Conservation (phyloP, 2,797 vertebrate genomes). For the Eulemur rubriventer region DNA sequence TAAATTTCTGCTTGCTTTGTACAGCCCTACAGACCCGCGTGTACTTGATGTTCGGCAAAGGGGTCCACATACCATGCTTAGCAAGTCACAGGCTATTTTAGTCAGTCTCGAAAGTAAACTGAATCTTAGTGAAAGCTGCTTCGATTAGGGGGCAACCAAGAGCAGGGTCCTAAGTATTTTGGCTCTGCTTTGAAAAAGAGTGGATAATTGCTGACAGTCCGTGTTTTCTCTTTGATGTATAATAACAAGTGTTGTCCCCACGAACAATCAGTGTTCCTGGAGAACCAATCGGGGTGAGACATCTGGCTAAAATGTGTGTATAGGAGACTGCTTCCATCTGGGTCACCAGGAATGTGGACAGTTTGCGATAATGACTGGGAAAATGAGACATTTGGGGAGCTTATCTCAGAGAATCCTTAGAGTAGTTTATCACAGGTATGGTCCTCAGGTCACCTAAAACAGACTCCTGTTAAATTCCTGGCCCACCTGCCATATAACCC, state of each 20-base stretch:
- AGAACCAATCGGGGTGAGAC: neutral
- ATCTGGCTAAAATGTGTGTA: neutral
- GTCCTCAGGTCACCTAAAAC: neutral
- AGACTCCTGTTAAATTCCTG: neutral
- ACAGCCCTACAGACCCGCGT: neutral
- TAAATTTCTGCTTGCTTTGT: conserved; percentile 74
- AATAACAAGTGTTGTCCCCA: neutral
- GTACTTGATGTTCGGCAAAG: neutral
- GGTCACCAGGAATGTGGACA: neutral
- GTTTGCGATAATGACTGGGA: neutral
- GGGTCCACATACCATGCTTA: too few relatives aligned
- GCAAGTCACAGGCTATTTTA: neutral
- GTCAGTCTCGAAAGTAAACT: neutral
- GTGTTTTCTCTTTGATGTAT: neutral
- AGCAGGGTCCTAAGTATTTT: neutral
- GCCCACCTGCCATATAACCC: neutral
- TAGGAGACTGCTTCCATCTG: neutral
- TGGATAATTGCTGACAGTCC: neutral
- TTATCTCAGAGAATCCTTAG: neutral
- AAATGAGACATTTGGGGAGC: neutral
- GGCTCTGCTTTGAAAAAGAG: neutral
- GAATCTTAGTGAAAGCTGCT: neutral
- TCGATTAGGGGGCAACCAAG: neutral
- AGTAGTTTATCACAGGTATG: neutral
- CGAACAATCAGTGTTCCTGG: neutral